phyloP scores from a whole-genome alignment of 2,797 vertebrate genomes.

The Silurus lanzhouensis region DNA sequence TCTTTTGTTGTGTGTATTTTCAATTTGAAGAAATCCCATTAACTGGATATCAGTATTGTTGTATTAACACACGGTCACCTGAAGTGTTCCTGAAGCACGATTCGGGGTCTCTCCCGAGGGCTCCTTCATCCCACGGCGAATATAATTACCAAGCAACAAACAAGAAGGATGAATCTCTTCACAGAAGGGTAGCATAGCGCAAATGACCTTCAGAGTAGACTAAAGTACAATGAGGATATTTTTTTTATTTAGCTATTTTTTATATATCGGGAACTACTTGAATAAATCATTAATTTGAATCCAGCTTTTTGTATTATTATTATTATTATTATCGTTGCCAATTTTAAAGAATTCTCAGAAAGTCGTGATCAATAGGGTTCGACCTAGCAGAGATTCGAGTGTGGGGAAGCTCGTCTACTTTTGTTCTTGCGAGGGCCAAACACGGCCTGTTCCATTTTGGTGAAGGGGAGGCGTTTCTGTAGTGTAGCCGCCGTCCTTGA shows the following conservation, averaged over 20 bases:
- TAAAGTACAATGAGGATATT: not conserved
- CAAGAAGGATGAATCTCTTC: not conserved
- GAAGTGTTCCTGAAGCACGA: not conserved
- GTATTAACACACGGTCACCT: not conserved
- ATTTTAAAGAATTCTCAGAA: not conserved
- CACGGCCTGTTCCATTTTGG: not conserved
- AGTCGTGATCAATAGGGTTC: slow-evolving; percentile 9
- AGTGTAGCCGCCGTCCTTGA: not conserved
- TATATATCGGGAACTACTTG: not conserved
- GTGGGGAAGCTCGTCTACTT: not conserved
- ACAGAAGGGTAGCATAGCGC: not conserved
- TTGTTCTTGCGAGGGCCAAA: slow-evolving; percentile 13
- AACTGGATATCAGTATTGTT: not conserved
- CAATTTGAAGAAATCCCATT: not conserved
- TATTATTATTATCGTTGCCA: not conserved
- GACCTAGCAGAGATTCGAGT: not conserved
- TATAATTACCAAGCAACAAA: slow-evolving; percentile 8
- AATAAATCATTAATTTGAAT: not conserved
- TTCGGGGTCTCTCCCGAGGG: slow-evolving; percentile 1
- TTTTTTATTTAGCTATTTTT: too few species aligned
- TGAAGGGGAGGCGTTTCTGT: not conserved
- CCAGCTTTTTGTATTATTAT: not conserved
- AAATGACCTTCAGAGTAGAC: not conserved
- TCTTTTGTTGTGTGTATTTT: not conserved
- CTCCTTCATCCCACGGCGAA: slow-evolving; percentile 18